Evolutionary conservation across 2,797 vertebrate species (phyloP).

Genomic region (Enteromius viviparus): DNA sequence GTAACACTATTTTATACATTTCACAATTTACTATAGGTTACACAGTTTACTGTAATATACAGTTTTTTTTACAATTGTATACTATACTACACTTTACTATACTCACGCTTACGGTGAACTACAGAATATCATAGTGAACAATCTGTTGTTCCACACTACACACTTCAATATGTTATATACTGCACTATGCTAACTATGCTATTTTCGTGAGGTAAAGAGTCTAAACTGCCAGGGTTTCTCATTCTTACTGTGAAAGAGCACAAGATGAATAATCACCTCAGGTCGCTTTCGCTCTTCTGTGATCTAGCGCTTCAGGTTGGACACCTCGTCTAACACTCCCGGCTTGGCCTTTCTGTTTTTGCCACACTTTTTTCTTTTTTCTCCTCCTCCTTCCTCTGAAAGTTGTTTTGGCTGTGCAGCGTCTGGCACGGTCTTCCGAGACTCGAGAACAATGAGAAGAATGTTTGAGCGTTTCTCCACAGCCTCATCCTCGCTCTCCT

Average conservation of each 20-base stretch:
- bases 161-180: background rate
- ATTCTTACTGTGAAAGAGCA: background rate
- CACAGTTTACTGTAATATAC: background rate
- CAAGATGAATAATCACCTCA: slow-evolving; percentile 13
- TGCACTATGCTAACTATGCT: background rate
- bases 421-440: slow-evolving; percentile 74
- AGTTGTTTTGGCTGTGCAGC: slow-evolving; percentile 64
- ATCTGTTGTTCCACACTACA: background rate
- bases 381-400: slow-evolving; percentile 11
- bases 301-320: background rate
- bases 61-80: background rate
- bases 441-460: slow-evolving; percentile 83
- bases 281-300: slow-evolving; percentile 7
- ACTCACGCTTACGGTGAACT: background rate
- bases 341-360: slow-evolving; percentile 20
- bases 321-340: slow-evolving; percentile 4
- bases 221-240: background rate
- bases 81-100: background rate
- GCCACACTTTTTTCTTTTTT: background rate
- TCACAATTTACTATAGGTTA: background rate
- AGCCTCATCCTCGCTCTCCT: slow-evolving; percentile 65
- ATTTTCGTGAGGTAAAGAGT: background rate
- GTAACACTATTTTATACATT: background rate
- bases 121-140: background rate
- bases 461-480: slow-evolving; percentile 70